Evolutionary conservation across 2,797 vertebrate genomes (phyloP).

Genomic region (Sebastolobus altivelis): DNA sequence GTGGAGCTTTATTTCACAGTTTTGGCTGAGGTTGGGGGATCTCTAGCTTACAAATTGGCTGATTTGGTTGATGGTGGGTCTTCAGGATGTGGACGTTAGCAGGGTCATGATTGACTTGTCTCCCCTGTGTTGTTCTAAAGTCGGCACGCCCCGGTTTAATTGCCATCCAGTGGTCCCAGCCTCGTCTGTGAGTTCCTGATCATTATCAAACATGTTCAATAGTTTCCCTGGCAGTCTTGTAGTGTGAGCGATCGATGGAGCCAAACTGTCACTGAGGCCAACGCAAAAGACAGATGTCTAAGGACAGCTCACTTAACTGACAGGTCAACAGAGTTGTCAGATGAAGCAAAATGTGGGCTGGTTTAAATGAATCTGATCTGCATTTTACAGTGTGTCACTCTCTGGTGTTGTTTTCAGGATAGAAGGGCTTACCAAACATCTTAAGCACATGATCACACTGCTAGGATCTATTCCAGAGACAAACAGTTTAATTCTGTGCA

Average conservation of each 20-base stretch:
- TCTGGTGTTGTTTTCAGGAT: constrained; percentile 1
- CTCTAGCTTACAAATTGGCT: not conserved
- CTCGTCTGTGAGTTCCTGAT: constrained; percentile 45
- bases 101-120: constrained; percentile 30
- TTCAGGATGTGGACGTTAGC: constrained; percentile 29
- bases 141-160: constrained; percentile 37
- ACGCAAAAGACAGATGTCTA: not conserved
- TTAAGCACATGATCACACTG: not conserved
- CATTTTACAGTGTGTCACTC: not conserved
- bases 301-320: not conserved
- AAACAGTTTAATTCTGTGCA: constrained; percentile 15
- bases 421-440: not conserved
- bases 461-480: constrained; percentile 22
- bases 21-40: not conserved
- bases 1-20: not conserved
- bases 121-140: constrained; percentile 21
- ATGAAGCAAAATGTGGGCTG: not conserved
- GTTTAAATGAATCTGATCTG: not conserved
- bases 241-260: not conserved
- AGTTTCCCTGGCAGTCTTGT: constrained; percentile 6
- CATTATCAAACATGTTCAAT: constrained; percentile 54
- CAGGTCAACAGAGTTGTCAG: not conserved
- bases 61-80: not conserved
- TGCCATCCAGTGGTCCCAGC: constrained; percentile 10
- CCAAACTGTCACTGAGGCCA: not conserved